Evolutionary conservation across 2,113 vertebrate species (phyloP), one percentile per base, ranked within the genome.

Genomic region (Amphiprion percula): DNA sequence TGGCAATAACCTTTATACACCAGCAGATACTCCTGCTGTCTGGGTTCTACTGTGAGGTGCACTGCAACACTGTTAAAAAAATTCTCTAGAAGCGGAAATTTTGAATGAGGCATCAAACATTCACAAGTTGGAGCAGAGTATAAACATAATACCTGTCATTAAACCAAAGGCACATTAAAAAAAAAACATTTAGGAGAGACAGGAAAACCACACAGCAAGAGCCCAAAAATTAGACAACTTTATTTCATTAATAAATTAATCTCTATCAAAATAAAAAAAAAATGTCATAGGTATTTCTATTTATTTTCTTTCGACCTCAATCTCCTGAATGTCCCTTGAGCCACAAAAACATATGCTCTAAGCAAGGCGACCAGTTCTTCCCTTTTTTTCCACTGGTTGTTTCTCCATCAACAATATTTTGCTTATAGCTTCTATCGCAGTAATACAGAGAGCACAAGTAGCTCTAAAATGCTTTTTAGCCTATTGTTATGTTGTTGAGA

Each of bases 1-100:
- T 19, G 17, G 62, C 37, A 16, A 58, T 69, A 47, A 70, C 1
- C 58, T 77, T 74, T 47, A 76, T 56, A 52, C 33, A 15, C 14
- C 4, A 41, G 23, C 64, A 80, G 67, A 76, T 62, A 74, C 39
- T 64, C 30, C 58, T 30, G 46, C 46, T 49, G 26, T 60, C 47
- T 10, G 17, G 33, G 33, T 53, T 15, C 47, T 21, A 16, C 14
- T 6, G 4, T 4, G 70, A 47, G 23, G 9, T 24, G 21, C 30
- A 67, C 2, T 50, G 28, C 2, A 47, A 2, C 10, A 23, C 37
- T 41, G 59, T 44, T 75, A 55, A 3, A 5, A 26, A 55, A 62
- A 55, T 12, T n/a, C 4, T 39, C 12, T 19, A 17, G 7, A 54
- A 14, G 28, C 2, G 33, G 10, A 17, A 52, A 63, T 19, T 63